A percentile compares a stretch with the other conserved stretches of the same genome.
Conservation (phyloP, 2,797 vertebrate species). For the Hybognathus amarus region DNA sequence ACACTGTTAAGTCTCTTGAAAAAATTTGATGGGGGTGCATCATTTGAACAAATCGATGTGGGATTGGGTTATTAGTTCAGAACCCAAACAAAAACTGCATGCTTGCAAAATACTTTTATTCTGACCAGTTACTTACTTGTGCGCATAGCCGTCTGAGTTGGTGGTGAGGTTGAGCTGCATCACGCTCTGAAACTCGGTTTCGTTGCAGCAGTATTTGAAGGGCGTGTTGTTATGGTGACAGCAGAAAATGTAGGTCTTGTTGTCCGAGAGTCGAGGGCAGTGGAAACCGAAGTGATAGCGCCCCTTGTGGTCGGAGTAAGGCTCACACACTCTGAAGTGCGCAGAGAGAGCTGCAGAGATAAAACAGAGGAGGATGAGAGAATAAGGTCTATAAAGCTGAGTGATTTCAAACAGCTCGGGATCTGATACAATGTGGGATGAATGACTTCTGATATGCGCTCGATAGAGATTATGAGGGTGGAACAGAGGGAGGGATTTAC, state of each 20-base stretch:
- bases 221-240: conserved; percentile 98
- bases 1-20: background rate
- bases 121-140: conserved; percentile 86
- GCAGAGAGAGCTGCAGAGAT: conserved; percentile 83
- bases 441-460: background rate
- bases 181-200: conserved; percentile 94
- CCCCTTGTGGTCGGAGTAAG: conserved; percentile 95
- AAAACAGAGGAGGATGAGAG: background rate
- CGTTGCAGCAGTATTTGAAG: conserved; percentile 99
- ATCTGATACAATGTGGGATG: conserved; percentile 8
- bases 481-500: conserved; percentile 31
- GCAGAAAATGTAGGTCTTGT: conserved; percentile 97
- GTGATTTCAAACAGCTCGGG: conserved; percentile 18
- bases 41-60: background rate
- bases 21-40: background rate
- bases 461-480: conserved; percentile 29
- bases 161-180: conserved; percentile 96
- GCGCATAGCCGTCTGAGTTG: conserved; percentile 86
- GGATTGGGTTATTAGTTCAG: background rate
- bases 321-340: conserved; percentile 96
- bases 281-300: conserved; percentile 97
- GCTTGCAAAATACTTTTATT: conserved; percentile 1
- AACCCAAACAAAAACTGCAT: no score
- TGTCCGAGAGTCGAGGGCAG: conserved; percentile 97
- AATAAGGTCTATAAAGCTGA: background rate